phyloP scores from a whole-genome alignment of 2,113 vertebrate genomes.

The Steatornis caripensis region DNA sequence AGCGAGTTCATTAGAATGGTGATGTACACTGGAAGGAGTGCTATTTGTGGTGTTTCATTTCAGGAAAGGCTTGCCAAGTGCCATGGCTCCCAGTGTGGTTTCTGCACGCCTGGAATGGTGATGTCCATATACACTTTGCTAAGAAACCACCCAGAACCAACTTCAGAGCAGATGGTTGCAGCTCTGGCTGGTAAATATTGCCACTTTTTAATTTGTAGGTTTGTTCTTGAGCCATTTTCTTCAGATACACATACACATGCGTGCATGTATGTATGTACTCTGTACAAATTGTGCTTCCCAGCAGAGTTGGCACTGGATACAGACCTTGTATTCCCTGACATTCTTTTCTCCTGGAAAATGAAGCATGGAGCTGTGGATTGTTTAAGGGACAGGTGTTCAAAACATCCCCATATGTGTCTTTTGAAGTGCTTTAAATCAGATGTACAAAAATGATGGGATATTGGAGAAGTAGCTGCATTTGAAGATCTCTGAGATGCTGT shows the following conservation, averaged over 20 bases:
- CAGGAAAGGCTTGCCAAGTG: constrained; percentile 87
- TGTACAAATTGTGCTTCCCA: not conserved
- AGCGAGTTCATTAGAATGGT: not conserved
- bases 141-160: constrained; percentile 79
- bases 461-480: not conserved
- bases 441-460: not conserved
- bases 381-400: not conserved
- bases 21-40: not conserved
- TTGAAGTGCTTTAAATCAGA: not conserved
- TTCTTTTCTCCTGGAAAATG: not conserved
- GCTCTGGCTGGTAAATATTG: constrained; percentile 73
- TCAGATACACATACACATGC: not conserved
- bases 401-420: not conserved
- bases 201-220: not conserved
- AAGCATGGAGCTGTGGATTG: not conserved
- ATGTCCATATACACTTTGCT: constrained; percentile 85
- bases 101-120: constrained; percentile 88
- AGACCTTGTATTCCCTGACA: not conserved
- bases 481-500: not conserved
- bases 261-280: not conserved
- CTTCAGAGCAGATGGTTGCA: constrained; percentile 74
- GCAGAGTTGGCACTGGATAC: not conserved
- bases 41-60: not conserved
- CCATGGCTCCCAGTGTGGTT: constrained; percentile 88
- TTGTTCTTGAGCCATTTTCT: not conserved